Evolutionary conservation across 2,888 invertebrate genomes (phyloP), one percentile per base, ranked within the genome.

Genomic region (Eupithecia centaureata): DNA sequence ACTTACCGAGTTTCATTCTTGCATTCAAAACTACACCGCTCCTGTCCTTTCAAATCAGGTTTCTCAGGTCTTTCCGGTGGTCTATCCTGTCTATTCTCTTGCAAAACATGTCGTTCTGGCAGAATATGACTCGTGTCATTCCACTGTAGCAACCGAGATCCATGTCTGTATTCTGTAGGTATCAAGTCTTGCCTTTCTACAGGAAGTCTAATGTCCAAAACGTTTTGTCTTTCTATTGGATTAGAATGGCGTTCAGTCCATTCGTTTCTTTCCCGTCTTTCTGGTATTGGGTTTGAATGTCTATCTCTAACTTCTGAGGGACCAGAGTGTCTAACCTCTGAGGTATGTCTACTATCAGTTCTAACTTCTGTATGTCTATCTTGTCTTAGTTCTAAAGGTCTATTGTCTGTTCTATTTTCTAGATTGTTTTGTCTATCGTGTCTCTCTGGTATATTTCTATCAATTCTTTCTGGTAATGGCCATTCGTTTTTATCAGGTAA

Each of bases 61-160:
- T 81, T 85, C 38, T 77, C 77, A 0, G 77, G 77, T 57, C 72
- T 64, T 22, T 87, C 90, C 1, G 87, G 86, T 1, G 88, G 84
- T 52, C 86, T 81, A 71, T 91, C 91, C 52, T 71, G 68, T 0
- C 72, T 64, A 30, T 73, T 72, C 22, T 76, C 73, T 13, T 71
- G 74, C 22, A 73, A 25, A 18, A 70, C 65, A 67, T 70, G 73
- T 54, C 72, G 63, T 12, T 76, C 75, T 52, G 58, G 47, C 60
- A 64, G 62, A 28, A 66, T 61, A 22, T 68, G 70, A 58, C 71
- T 70, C 0, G 64, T 12, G 32, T 61, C 22, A 65, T 64, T 5
- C 51, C 65, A 63, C 56, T 69, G 68, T 30, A 61, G 67, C n/a
- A 35, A 56, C 35, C 63, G 62, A 22, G 56, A 54, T 15, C 66